Percentiles rank a stretch among this genome's conserved stretches.
Evolutionary conservation across 2,888 invertebrate species (phyloP).

Genomic region (Mechanitis messenoides): DNA sequence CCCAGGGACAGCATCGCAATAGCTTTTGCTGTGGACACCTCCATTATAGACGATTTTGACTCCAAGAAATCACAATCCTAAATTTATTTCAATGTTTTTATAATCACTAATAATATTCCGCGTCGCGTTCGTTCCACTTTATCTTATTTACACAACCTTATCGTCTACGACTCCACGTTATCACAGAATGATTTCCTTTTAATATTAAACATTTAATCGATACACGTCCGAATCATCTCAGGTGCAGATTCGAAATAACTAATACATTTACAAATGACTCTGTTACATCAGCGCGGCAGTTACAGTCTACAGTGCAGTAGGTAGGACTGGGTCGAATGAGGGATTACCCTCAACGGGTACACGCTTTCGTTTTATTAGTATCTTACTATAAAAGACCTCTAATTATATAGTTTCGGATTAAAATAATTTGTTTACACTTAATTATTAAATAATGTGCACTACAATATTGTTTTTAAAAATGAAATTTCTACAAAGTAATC

Average conservation of each 20-base stretch:
- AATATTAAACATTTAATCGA: background rate
- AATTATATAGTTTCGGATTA: too few species aligned
- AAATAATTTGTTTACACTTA: too few species aligned
- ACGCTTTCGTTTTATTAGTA: too few species aligned
- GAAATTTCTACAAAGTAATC: too few species aligned
- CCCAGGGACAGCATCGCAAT: conserved; percentile 81
- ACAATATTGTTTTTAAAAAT: too few species aligned
- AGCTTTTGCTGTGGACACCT: conserved; percentile 76
- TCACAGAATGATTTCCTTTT: conserved; percentile 12
- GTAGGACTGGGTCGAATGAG: too few species aligned
- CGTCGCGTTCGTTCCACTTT: conserved; percentile 18
- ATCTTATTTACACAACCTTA: conserved; percentile 34
- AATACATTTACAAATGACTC: background rate
- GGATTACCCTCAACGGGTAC: too few species aligned
- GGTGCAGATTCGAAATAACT: background rate
- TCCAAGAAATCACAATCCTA: background rate
- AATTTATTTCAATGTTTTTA: background rate
- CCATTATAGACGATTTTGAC: conserved; percentile 50
- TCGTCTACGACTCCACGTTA: conserved; percentile 23
- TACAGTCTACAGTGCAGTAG: too few species aligned
- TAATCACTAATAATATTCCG: conserved; percentile 6
- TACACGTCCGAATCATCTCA: conserved; percentile 17
- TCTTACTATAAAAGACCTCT: too few species aligned
- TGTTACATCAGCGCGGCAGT: background rate
- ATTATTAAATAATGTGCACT: too few species aligned